Conservation (phyloP, 1,140 invertebrate species). For the Pogonomyrmex californicus region DNA sequence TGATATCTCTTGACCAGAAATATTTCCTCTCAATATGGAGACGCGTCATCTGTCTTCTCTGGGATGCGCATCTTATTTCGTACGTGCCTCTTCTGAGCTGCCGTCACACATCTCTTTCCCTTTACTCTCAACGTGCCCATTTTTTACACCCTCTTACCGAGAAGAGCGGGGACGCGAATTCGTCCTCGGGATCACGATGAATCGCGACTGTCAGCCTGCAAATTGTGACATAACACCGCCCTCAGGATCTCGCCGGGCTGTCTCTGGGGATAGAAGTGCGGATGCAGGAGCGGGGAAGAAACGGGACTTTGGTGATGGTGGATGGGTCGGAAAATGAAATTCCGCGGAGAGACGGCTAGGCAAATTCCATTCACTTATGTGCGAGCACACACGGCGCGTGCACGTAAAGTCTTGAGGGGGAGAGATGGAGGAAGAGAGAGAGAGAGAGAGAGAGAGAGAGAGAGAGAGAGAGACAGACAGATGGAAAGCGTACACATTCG, state of each 20-base stretch:
- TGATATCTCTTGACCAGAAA: conserved; percentile 42
- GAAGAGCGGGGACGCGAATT: conserved; percentile 42
- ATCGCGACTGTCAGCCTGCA: conserved; percentile 56
- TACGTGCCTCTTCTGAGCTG: conserved; percentile 34
- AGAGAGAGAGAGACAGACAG: conserved; percentile 36
- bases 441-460: conserved; percentile 9
- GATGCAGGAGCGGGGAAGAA: not conserved
- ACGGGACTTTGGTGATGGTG: conserved; percentile 66
- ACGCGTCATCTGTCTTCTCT: conserved; percentile 39
- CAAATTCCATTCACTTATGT: conserved; percentile 76
- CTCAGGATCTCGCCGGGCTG: conserved; percentile 48
- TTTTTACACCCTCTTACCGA: conserved; percentile 59
- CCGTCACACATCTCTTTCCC: conserved; percentile 54
- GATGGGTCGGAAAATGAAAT: conserved; percentile 80
- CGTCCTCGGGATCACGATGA: conserved; percentile 56
- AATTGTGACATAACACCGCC: conserved; percentile 72
- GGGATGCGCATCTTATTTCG: conserved; percentile 59
- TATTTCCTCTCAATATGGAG: conserved; percentile 50
- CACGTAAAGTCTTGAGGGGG: conserved; percentile 53
- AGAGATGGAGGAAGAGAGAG: conserved; percentile 10
- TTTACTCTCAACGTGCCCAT: conserved; percentile 49
- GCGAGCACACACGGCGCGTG: conserved; percentile 46
- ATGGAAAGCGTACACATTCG: not conserved
- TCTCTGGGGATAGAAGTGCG: conserved; percentile 34
- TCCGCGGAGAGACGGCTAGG: conserved; percentile 69